Base-by-base conservation (phyloP, 2,113 vertebrate species). In the Grammomys surdaster region DNA sequence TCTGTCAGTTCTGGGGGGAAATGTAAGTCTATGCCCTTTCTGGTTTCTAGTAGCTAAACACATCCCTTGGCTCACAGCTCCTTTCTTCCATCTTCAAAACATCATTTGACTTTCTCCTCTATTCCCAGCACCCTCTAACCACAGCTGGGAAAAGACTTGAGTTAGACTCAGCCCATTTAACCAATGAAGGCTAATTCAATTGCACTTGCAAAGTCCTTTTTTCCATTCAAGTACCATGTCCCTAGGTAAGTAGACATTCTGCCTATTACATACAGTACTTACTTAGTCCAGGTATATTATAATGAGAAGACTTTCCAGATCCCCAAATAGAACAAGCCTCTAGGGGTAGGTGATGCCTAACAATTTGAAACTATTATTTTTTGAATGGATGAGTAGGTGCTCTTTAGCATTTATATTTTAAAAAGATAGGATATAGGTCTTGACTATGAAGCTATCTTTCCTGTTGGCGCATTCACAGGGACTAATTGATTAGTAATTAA, bases 31-130 rank as follows among this genome's bases (percentile, higher is more conserved):
- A 33, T 43, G 46, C 6, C 17, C 72, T 56, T 56, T 63, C 33
- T 5, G 26, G 16, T n/a, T 82, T 5, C 63, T 24, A 16, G 36
- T 48, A 31, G 6, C 56, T 89, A 12, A 65, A 33, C 13, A 17
- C 2, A 28, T 58, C 63, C 40, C 28, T 89, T 60, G 72, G 43
- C 33, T 70, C 8, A 0, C 6, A 11, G 10, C 2, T 6, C 2
- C 46, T n/a, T 58, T 26, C 36, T 3, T 89, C 31, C 14, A 0
- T 75, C 56, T 88, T 91, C 43, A 48, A 4, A 88, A 19, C 11
- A 88, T 22, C 11, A 10, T 0, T 12, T 4, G 0, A 58, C 8
- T 58, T n/a, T 28, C 10, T 17, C 1, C 14, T 1, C 0, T 1
- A 0, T 10, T 14, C 7, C 0, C 3, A 3, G 24, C 31, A 43